Base-by-base conservation (phyloP, 2,888 invertebrate genomes). In the Entomobrya proxima region DNA sequence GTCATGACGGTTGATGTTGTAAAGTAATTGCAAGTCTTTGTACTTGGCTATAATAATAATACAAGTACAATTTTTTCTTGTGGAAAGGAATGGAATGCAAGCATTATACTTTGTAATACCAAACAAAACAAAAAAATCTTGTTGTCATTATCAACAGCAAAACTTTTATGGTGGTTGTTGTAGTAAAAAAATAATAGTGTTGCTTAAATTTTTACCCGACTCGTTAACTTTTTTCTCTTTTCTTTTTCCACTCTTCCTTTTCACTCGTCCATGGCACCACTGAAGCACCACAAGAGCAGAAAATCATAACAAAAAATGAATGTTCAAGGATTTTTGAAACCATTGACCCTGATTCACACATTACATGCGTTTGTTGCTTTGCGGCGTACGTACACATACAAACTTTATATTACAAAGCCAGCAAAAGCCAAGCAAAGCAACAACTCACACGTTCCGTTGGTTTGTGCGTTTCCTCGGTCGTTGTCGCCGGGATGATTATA, bases 321-420 rank as follows among this genome's bases (percentile, higher is more conserved):
- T 30, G 67, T 69, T 76, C 83, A 83, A 83, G 83, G 83, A 83
- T 83, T 83, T 83, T 61, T 83, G 30, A 83, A 83, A 77, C 40
- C 83, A 55, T 83, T 83, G 83, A 83, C 83, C 83, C 83, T 83
- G 67, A 67, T 77, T 69, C 67, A 55, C 58, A 74, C 64, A 64
- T 64, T 74, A 13, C 37, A 27, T 30, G 47, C 69, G 44, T 52
- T 72, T 47, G 47, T 44, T 47, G 44, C 27, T 44, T 69, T 15
- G 44, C n/a, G 32, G 61, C 61, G 30, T 32, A 37, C 32, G n/a
- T n/a, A n/a, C n/a, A n/a, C n/a, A n/a, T n/a, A n/a, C n/a, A n/a
- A n/a, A n/a, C n/a, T n/a, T n/a, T n/a, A n/a, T n/a, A n/a, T n/a
- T n/a, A 64, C 64, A 32, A 13, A 61, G n/a, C 32, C 18, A 50